Evolutionary conservation across 1,140 invertebrate genomes (phyloP).

Genomic region (Bombyx mandarina): DNA sequence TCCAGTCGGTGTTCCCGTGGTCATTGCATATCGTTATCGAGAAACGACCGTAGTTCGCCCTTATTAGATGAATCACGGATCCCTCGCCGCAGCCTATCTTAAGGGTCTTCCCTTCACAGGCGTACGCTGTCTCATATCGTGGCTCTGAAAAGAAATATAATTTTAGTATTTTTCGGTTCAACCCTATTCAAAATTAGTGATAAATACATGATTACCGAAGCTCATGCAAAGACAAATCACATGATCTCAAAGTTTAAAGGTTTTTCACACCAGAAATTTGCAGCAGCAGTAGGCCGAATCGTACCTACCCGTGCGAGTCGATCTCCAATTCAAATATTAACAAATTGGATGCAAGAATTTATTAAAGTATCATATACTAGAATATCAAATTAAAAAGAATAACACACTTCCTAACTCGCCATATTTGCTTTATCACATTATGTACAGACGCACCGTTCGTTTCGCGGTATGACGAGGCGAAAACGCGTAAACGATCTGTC

Average conservation of each 20-base stretch:
- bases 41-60: constrained; percentile 96
- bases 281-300: no score
- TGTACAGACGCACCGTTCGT: constrained; percentile 27
- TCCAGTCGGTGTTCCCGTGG: constrained; percentile 96
- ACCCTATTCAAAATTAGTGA: no score
- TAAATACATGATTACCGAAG: no score
- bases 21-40: constrained; percentile 97
- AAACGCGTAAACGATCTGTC: constrained; percentile 60
- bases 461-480: constrained; percentile 53
- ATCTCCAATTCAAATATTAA: no score
- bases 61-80: constrained; percentile 90
- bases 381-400: constrained; percentile 7
- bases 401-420: constrained; percentile 4
- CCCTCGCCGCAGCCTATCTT: constrained; percentile 90
- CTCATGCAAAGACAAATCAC: no score
- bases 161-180: no score
- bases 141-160: constrained; percentile 41
- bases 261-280: no score
- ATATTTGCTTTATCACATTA: constrained; percentile 10
- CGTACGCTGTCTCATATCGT: constrained; percentile 90
- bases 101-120: constrained; percentile 92
- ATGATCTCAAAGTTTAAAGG: no score
- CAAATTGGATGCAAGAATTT: no score
- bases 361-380: background rate
- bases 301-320: no score